Evolutionary conservation across 2,113 vertebrate species (phyloP).

Genomic region (Phyllostomus hastatus): DNA sequence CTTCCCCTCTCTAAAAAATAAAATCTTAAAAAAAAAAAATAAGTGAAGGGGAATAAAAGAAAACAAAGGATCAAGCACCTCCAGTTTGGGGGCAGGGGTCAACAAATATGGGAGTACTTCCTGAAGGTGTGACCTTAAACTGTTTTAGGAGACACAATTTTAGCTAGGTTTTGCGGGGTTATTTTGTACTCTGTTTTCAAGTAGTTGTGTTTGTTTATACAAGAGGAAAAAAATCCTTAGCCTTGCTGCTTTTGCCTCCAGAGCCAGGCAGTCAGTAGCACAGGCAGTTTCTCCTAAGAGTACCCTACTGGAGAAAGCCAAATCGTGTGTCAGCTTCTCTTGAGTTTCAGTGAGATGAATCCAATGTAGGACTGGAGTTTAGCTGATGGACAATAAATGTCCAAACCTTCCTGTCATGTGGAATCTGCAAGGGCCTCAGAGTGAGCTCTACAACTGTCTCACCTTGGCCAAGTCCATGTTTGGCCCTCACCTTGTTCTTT

Average conservation of each 20-base stretch:
- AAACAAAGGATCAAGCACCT: neutral
- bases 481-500: neutral
- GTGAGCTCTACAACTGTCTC: neutral
- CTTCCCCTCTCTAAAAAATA: too few relatives aligned
- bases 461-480: neutral
- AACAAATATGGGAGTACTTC: neutral
- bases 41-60: neutral
- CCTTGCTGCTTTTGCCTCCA: neutral
- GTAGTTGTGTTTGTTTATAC: neutral
- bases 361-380: neutral
- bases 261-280: neutral
- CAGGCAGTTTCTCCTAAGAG: neutral
- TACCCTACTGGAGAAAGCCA: neutral
- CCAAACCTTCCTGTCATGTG: neutral
- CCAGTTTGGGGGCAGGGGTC: neutral
- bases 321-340: neutral
- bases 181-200: neutral
- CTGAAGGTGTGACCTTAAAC: neutral
- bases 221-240: neutral
- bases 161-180: neutral
- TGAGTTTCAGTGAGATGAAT: neutral
- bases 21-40: too few relatives aligned
- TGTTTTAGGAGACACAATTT: conserved; percentile 29
- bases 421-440: conserved; percentile 13
- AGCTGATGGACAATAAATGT: neutral